Evolutionary conservation across 2,888 invertebrate genomes (phyloP).

Genomic region (Protonemura montana): DNA sequence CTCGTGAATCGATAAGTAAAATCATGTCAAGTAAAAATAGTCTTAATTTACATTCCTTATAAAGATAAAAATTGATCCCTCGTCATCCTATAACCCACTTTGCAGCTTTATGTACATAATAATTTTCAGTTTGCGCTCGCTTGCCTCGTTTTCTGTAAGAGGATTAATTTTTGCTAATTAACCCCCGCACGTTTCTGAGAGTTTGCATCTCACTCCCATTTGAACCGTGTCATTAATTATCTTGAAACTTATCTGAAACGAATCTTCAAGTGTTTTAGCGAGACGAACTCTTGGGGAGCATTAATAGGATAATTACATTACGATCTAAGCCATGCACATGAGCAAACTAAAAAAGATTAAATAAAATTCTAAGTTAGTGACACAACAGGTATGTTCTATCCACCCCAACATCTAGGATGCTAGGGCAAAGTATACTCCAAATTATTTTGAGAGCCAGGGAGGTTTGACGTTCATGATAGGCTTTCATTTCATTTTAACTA

Average conservation of each 20-base stretch:
- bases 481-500: no score
- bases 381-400: neutral
- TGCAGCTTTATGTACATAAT: neutral
- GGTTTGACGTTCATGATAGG: no score
- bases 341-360: neutral
- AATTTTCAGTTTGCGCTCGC: neutral
- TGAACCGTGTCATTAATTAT: neutral
- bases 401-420: neutral
- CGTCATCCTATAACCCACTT: neutral
- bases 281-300: neutral
- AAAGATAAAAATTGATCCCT: neutral
- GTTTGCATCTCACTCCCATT: neutral
- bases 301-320: neutral
- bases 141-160: neutral
- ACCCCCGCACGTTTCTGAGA: neutral
- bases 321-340: neutral
- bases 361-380: neutral
- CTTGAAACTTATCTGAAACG: neutral
- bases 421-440: neutral
- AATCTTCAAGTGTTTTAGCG: neutral
- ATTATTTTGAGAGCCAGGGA: no score
- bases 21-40: neutral
- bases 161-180: neutral
- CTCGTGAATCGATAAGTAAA: neutral
- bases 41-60: neutral